Percentiles rank a stretch among this genome's conserved stretches.
Evolutionary conservation across 2,888 invertebrate genomes (phyloP).

Genomic region (Cantharis flavilabris): DNA sequence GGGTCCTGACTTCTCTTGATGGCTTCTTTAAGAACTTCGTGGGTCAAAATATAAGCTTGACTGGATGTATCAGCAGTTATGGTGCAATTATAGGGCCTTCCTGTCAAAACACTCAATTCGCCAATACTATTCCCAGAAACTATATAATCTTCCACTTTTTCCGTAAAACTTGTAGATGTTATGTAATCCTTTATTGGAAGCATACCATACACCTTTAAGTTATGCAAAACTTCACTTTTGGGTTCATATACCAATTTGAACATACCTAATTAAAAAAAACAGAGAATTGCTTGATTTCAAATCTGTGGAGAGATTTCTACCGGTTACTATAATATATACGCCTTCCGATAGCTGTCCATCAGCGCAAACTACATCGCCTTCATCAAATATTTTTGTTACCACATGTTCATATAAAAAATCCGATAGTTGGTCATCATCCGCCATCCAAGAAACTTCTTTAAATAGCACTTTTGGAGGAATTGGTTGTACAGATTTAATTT

Average conservation of each 20-base stretch:
- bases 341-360: conserved; percentile 51
- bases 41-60: conserved; percentile 57
- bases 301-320: neutral
- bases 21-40: conserved; percentile 56
- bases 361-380: conserved; percentile 34
- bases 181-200: conserved; percentile 63
- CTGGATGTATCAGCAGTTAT: conserved; percentile 64
- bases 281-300: neutral
- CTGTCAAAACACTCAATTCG: conserved; percentile 63
- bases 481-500: conserved; percentile 54
- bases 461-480: conserved; percentile 57
- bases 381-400: conserved; percentile 29
- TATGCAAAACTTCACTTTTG: conserved; percentile 55
- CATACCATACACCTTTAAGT: conserved; percentile 56
- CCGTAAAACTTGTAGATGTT: conserved; percentile 57
- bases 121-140: conserved; percentile 66
- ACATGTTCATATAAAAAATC: conserved; percentile 34
- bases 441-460: conserved; percentile 40
- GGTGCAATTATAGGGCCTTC: conserved; percentile 61
- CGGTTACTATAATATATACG: conserved; percentile 50
- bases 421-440: conserved; percentile 27
- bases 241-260: conserved; percentile 36
- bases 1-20: conserved; percentile 44
- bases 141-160: conserved; percentile 60
- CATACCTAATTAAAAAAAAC: conserved; percentile 7